Evolutionary conservation across 2,797 vertebrate species (phyloP), one percentile per base, ranked within the genome.

Genomic region (Hyperoplus immaculatus): DNA sequence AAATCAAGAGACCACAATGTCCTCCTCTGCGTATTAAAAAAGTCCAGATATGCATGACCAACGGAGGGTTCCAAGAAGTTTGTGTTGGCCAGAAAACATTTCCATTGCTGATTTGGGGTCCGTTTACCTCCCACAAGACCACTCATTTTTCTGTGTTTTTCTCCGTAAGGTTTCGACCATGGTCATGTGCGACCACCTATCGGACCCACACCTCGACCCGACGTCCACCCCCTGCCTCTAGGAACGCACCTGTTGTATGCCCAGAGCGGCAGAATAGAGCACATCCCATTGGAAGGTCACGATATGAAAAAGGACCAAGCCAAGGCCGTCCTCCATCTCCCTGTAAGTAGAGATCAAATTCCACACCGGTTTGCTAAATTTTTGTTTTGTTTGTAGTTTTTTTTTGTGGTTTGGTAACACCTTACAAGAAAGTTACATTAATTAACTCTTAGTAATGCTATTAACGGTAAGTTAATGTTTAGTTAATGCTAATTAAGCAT

Each of bases 241-340:
- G 97, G 97, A 76, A 97, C 97, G 0, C 95, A 98, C 89, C 92
- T 98, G 80, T 90, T 98, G 63, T 97, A 95, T 82, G 94, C 97
- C 47, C 97, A 98, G 86, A 97, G 96, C 3, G 97, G 97, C 67
- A 96, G 96, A 87, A 97, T 98, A 29, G 97, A 97, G 63, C 95
- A 95, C 6, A 75, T 98, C 46, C 97, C 97, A 0, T 77, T 98
- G 63, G 96, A 96, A 1, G 96, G 96, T 54, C 94, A 92, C 18
- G 90, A 76, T 8, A 96, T 98, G 96, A 96, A 90, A 89, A 97
- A 97, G 88, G 85, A 76, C 0, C 85, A 95, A 11, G 96, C 97
- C 81, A 97, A 96, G 88, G 79, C 96, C 0, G 70, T 98, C 63
- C 94, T 98, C 57, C 95, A 98, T 41, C 89, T 97, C 42, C 96